phyloP scores from a whole-genome alignment of 2,113 vertebrate genomes.

The Cryptoleucopteryx plumbea region DNA sequence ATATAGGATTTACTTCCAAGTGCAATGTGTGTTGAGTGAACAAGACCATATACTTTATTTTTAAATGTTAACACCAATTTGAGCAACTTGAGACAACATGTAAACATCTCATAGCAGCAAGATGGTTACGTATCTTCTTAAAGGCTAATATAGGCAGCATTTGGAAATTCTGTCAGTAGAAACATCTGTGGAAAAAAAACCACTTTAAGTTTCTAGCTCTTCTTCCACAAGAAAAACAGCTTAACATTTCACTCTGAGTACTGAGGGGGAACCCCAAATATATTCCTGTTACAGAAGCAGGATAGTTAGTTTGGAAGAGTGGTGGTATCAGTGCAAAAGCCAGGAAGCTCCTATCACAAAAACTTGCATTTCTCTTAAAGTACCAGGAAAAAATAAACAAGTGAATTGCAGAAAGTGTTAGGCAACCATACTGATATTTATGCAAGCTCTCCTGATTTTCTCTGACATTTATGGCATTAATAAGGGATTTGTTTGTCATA shows the following conservation, averaged over 20 bases:
- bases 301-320: neutral
- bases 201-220: neutral
- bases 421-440: neutral
- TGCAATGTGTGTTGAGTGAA: neutral
- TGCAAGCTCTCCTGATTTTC: neutral
- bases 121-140: neutral
- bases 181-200: neutral
- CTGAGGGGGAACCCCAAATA: neutral
- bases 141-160: neutral
- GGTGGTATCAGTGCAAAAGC: neutral
- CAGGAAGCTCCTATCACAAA: neutral
- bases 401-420: neutral
- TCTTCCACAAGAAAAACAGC: neutral
- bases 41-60: neutral
- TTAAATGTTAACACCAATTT: neutral
- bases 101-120: neutral
- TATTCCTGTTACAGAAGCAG: neutral
- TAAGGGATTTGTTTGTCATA: neutral
- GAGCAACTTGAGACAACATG: neutral
- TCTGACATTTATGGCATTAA: neutral
- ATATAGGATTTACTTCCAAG: neutral
- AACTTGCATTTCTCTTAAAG: neutral
- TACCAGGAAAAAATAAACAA: neutral
- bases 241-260: neutral
- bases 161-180: neutral